Evolutionary conservation across 2,113 vertebrate genomes (phyloP), one percentile per base, ranked within the genome.

Genomic region (Egretta garzetta): DNA sequence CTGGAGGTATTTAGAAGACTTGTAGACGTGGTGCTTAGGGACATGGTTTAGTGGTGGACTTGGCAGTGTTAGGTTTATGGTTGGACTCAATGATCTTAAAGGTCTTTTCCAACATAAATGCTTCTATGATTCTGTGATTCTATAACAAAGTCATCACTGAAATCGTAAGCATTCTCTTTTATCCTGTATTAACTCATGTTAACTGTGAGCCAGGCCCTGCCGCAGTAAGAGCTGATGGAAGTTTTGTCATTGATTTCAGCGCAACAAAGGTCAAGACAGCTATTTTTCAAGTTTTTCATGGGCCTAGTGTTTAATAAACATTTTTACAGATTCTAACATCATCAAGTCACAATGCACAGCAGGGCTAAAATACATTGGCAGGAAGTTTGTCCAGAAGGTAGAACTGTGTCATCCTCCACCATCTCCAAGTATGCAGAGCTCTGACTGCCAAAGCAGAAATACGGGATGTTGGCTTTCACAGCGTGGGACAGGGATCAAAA

Each of bases 391-490:
- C 68, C 39, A 73, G 94, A 92, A 90, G 35, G 87, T 87, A 84
- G 19, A 93, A 58, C 33, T 30, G 67, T 77, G 77, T 90, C 67
- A 50, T 73, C 60, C 50, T 68, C 53, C 71, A 91, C 19, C 45
- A 89, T 41, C 66, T 92, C 77, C 72, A 93, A 89, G 56, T 33
- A 84, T 0, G 1, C 24, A 53, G 23, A 86, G 56, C 32, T 85
- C 70, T 74, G 76, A 77, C 35, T 84, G 80, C 64, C 82, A 91
- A 97, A 97, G 72, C 37, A 97, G 80, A 92, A 93, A 95, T 43
- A 83, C 4, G 75, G 91, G 87, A 91, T 89, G 53, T 39, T 92
- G 66, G 81, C 73, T 67, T 94, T 92, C 81, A 80, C 75, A 93
- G 80, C 2, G 0, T 86, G 91, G 80, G 91, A 92, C 55, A 56